phyloP scores from a whole-genome alignment of 2,797 vertebrate genomes.

The Okamejei kenojei region DNA sequence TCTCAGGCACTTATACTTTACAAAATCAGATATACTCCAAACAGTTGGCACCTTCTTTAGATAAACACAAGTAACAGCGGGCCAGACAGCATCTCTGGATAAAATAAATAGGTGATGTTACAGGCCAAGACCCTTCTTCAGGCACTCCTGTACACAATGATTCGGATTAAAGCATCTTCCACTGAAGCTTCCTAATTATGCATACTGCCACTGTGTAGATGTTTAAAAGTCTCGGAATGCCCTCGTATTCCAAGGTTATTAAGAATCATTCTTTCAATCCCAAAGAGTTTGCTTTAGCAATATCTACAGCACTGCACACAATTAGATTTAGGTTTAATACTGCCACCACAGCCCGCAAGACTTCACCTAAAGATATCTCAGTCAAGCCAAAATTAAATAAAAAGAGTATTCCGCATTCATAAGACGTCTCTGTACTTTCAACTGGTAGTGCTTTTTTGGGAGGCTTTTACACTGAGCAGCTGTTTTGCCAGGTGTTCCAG shows the following conservation, averaged over 20 bases:
- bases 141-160: too few relatives aligned
- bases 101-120: too few relatives aligned
- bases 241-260: neutral
- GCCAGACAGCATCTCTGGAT: too few relatives aligned
- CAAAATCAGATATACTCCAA: too few relatives aligned
- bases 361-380: too few relatives aligned
- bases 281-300: neutral
- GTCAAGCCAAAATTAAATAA: neutral
- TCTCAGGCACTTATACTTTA: too few relatives aligned
- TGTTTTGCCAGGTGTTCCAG: neutral
- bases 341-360: neutral
- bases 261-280: neutral
- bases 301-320: neutral
- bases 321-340: neutral
- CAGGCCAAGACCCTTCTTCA: too few relatives aligned
- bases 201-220: neutral
- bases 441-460: neutral
- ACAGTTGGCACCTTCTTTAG: too few relatives aligned
- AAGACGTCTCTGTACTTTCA: neutral
- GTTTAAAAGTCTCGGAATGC: neutral
- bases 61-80: too few relatives aligned
- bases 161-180: neutral
- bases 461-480: too few relatives aligned
- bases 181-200: neutral
- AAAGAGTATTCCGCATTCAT: too few relatives aligned